Conservation (phyloP, 1,140 invertebrate species). For the Leptoteleia sp. region DNA sequence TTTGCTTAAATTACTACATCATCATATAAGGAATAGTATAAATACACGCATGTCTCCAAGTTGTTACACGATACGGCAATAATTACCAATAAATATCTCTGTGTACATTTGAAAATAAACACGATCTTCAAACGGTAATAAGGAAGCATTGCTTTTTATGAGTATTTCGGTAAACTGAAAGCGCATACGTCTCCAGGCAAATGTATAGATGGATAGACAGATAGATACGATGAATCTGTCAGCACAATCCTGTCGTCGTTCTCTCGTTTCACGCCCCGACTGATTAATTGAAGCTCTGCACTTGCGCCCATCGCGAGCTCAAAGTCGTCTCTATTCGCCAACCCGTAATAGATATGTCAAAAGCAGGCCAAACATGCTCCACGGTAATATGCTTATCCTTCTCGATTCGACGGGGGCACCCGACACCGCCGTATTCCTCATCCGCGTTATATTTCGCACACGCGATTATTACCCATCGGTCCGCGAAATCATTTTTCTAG, state of each 20-base stretch:
- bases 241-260: slow-evolving; percentile 71
- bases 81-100: no score
- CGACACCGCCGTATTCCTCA: slow-evolving; percentile 47
- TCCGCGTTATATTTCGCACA: slow-evolving; percentile 40
- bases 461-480: slow-evolving; percentile 46
- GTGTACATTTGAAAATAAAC: no score
- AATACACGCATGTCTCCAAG: no score
- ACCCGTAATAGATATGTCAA: slow-evolving; percentile 81
- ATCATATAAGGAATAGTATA: no score
- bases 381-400: slow-evolving; percentile 78
- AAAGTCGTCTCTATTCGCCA: slow-evolving; percentile 78
- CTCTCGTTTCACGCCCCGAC: slow-evolving; percentile 78
- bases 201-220: slow-evolving; percentile 64
- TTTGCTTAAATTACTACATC: no score
- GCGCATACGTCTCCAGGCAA: not conserved
- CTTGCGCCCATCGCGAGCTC: slow-evolving; percentile 58
- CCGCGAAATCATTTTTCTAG: slow-evolving; percentile 52
- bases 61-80: no score
- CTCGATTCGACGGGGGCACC: slow-evolving; percentile 50
- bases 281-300: slow-evolving; percentile 80
- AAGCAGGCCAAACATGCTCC: slow-evolving; percentile 76
- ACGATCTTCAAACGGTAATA: no score
- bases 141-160: no score
- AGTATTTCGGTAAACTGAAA: not conserved
- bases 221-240: slow-evolving; percentile 77